phyloP scores from a whole-genome alignment of 2,888 invertebrate species.

The Agonum fuliginosum region DNA sequence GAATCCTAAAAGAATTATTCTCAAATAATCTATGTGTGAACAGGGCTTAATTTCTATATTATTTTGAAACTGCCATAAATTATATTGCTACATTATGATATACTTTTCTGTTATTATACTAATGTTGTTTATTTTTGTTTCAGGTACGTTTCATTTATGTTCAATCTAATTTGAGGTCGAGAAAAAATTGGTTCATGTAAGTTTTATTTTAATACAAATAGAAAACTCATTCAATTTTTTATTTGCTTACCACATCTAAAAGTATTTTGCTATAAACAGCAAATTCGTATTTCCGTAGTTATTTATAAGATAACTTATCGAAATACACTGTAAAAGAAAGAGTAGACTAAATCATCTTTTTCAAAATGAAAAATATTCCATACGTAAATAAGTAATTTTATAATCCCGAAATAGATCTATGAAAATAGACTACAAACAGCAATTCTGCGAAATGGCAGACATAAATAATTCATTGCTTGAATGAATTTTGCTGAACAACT shows the following conservation, averaged over 20 bases:
- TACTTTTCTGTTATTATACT: not conserved
- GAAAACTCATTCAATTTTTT: not conserved
- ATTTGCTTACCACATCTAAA: not conserved
- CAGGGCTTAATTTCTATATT: too few relatives aligned
- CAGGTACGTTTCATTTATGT: not conserved
- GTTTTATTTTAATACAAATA: not conserved
- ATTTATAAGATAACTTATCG: not conserved
- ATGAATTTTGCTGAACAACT: not conserved
- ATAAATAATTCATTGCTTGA: slow-evolving; percentile 13
- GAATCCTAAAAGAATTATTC: too few relatives aligned
- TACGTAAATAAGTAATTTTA: not conserved
- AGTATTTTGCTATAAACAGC: not conserved
- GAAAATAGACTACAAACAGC: not conserved
- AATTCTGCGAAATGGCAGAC: not conserved
- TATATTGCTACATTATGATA: too few relatives aligned
- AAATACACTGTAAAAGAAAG: not conserved
- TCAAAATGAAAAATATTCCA: not conserved
- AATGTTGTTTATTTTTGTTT: not conserved
- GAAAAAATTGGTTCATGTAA: not conserved
- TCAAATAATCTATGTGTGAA: too few relatives aligned
- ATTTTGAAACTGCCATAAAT: too few relatives aligned
- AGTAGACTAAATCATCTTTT: not conserved
- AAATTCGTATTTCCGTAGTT: not conserved
- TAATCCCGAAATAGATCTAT: not conserved
- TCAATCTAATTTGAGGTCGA: not conserved